A percentile compares a stretch with the other conserved stretches of the same genome.
Evolutionary conservation across 30 jellyfish, hydroid and myxozoan genomes (phyloP).

Genomic region (Cassiopea andromeda): DNA sequence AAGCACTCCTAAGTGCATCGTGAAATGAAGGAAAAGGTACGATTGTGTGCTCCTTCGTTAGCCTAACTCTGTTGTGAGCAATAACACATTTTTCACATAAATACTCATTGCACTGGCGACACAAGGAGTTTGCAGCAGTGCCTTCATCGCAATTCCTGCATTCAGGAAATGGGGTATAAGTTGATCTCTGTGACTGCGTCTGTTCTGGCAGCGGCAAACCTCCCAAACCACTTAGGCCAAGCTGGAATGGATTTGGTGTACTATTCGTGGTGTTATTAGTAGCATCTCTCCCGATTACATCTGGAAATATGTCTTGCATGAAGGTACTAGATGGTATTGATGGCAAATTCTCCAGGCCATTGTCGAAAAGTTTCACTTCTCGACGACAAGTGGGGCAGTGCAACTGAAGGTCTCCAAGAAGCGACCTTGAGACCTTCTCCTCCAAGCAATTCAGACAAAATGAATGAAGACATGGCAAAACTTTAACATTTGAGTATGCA

Average conservation of each 20-base stretch:
- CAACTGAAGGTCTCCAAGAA: constrained; percentile 77
- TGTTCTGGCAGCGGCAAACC: constrained; percentile 44
- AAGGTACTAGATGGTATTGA: constrained; percentile 94
- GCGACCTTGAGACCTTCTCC: constrained; percentile 71
- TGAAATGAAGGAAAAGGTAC: constrained; percentile 81
- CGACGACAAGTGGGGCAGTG: constrained; percentile 94
- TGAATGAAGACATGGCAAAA: constrained; percentile 93
- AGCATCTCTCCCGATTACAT: constrained; percentile 83
- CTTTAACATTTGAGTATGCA: constrained; percentile 82
- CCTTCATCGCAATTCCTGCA: constrained; percentile 93
- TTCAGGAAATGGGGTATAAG: constrained; percentile 71
- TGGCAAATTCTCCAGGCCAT: constrained; percentile 84
- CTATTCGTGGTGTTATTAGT: constrained; percentile 46
- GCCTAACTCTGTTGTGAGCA: constrained; percentile 92
- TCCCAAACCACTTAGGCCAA: constrained; percentile 9
- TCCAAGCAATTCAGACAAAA: constrained; percentile 90
- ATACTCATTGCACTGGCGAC: constrained; percentile 96
- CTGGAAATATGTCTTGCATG: constrained; percentile 93
- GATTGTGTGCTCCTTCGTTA: constrained; percentile 85
- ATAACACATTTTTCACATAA: constrained; percentile 89
- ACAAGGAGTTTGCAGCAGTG: constrained; percentile 74
- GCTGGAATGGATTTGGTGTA: constrained; percentile 37
- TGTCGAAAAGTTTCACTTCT: constrained; percentile 83
- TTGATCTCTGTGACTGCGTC: constrained; percentile 42
- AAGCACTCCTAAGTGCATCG: constrained; percentile 72